Evolutionary conservation across 1,140 invertebrate genomes (phyloP).

Genomic region (Vanessa tameamea): DNA sequence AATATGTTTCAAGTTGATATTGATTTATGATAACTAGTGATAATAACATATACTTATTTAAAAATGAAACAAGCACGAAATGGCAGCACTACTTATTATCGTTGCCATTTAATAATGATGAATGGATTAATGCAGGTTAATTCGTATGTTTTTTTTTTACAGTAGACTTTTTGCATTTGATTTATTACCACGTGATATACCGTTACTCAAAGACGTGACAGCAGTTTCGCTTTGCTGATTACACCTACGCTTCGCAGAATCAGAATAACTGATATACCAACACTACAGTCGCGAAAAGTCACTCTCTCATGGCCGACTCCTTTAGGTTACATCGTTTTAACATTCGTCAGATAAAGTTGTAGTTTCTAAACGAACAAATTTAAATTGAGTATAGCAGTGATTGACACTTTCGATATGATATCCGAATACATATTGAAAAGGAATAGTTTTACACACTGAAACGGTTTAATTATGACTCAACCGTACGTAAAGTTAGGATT

Average conservation of each 20-base stretch:
- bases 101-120: too few species aligned
- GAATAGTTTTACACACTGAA: neutral
- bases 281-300: neutral
- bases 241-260: conserved; percentile 2
- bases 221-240: conserved; percentile 22
- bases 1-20: too few species aligned
- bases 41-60: too few species aligned
- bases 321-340: neutral
- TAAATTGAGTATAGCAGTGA: neutral
- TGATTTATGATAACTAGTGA: too few species aligned
- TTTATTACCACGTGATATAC: conserved; percentile 19
- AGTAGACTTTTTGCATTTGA: neutral
- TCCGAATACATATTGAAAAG: neutral
- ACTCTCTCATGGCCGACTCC: neutral
- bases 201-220: conserved; percentile 15
- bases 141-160: neutral
- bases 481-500: conserved; percentile 55
- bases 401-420: neutral
- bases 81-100: too few species aligned
- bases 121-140: neutral
- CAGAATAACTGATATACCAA: neutral
- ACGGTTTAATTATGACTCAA: conserved; percentile 53
- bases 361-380: neutral
- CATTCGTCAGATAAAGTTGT: too few species aligned
- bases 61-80: too few species aligned